Evolutionary conservation across 2,888 invertebrate genomes (phyloP).

Genomic region (Panzeria rudis): DNA sequence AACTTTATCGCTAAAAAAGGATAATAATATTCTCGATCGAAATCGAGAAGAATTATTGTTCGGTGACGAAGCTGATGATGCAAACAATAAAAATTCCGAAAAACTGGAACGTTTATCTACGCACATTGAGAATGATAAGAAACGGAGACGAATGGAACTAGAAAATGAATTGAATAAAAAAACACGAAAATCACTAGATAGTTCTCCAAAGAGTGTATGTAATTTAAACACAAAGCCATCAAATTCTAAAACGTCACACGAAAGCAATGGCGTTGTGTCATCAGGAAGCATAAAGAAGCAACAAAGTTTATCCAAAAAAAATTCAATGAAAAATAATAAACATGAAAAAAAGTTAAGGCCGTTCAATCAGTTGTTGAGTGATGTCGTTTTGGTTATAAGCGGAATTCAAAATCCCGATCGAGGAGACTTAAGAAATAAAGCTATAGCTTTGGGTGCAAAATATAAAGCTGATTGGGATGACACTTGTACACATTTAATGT

Average conservation of each 20-base stretch:
- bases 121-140: conserved; percentile 77
- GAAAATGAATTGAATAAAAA: conserved; percentile 75
- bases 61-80: conserved; percentile 81
- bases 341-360: conserved; percentile 82
- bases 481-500: conserved; percentile 94
- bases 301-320: conserved; percentile 73
- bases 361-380: conserved; percentile 86
- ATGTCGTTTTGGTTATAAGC: conserved; percentile 91
- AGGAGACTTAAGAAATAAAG: conserved; percentile 87
- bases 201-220: background rate
- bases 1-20: background rate
- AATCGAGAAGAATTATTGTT: conserved; percentile 84
- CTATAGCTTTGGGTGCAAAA: conserved; percentile 90
- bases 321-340: conserved; percentile 78
- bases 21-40: conserved; percentile 76
- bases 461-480: conserved; percentile 91
- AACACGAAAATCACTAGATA: conserved; percentile 40
- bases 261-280: background rate
- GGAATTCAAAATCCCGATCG: conserved; percentile 93
- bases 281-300: conserved; percentile 72
- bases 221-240: background rate
- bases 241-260: conserved; percentile 12
- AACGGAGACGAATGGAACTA: conserved; percentile 72
- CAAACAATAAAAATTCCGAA: conserved; percentile 77
- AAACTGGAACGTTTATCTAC: conserved; percentile 84